Evolutionary conservation across 2,888 invertebrate species (phyloP).

Genomic region (Pycnomerus fuliginosus): DNA sequence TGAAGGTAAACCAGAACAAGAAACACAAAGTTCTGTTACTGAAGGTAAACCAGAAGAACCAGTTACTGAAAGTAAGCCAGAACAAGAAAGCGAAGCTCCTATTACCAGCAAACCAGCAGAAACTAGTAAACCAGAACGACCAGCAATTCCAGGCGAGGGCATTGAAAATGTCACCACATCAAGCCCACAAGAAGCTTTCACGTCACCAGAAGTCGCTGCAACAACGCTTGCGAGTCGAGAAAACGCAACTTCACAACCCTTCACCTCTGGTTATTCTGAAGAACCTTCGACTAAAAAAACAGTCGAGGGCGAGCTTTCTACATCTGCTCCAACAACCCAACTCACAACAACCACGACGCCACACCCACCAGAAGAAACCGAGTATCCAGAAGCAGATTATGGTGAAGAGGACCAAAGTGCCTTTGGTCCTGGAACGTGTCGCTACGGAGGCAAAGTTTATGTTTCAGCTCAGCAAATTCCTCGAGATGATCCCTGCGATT

Average conservation of each 20-base stretch:
- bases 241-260: constrained; percentile 8
- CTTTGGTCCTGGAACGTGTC: constrained; percentile 86
- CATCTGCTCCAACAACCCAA: constrained; percentile 34
- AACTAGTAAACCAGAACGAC: constrained; percentile 4
- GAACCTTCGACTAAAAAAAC: constrained; percentile 26
- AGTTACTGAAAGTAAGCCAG: not conserved
- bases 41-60: constrained; percentile 3
- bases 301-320: constrained; percentile 42
- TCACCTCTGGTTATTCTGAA: constrained; percentile 29
- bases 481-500: constrained; percentile 91
- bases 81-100: not conserved
- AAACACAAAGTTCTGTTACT: not conserved
- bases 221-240: constrained; percentile 1
- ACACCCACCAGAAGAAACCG: constrained; percentile 40
- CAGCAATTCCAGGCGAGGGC: constrained; percentile 16
- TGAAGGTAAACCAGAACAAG: not conserved
- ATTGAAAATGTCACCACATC: constrained; percentile 7
- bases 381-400: constrained; percentile 60
- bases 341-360: constrained; percentile 21
- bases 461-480: constrained; percentile 95
- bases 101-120: not conserved
- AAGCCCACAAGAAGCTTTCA: constrained; percentile 6
- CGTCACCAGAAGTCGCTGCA: constrained; percentile 5
- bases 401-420: constrained; percentile 74
- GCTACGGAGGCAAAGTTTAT: constrained; percentile 89